Evolutionary conservation across 2,113 vertebrate species (phyloP).

Genomic region (Carassius gibelio): DNA sequence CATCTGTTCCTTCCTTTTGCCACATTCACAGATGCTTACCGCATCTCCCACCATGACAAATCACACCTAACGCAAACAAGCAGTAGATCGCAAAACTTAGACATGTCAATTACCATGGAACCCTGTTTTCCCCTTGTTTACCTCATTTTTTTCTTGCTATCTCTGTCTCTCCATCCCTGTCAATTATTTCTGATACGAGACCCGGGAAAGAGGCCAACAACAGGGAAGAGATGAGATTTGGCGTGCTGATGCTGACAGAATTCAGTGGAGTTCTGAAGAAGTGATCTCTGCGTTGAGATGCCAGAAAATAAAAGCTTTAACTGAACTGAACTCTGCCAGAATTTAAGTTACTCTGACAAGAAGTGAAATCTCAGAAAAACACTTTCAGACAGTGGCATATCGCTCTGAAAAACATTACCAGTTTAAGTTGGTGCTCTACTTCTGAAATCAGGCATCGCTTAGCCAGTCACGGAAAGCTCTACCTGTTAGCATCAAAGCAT

Average conservation of each 20-base stretch:
- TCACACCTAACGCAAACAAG: conserved; percentile 5
- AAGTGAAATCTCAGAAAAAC: background rate
- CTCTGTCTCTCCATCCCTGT: conserved; percentile 22
- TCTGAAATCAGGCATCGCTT: background rate
- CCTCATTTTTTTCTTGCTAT: conserved; percentile 13
- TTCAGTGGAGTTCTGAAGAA: background rate
- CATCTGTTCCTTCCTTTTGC: conserved; percentile 5
- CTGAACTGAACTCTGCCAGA: conserved; percentile 3
- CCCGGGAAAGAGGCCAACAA: background rate
- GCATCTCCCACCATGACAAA: conserved; percentile 28
- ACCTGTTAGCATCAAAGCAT: background rate
- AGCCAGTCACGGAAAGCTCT: background rate
- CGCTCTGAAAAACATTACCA: background rate
- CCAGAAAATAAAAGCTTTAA: conserved; percentile 21
- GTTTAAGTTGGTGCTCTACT: background rate
- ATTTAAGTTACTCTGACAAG: background rate
- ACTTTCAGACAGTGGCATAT: background rate
- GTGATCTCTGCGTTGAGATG: background rate
- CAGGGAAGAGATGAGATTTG: background rate
- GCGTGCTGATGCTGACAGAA: conserved; percentile 22
- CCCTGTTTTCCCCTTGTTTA: background rate
- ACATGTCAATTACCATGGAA: conserved; percentile 18
- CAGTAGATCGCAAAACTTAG: conserved; percentile 9
- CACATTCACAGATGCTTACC: background rate
- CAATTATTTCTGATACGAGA: conserved; percentile 9